Base-by-base conservation (phyloP, 2,797 vertebrate species). In the Microtus agrestis region DNA sequence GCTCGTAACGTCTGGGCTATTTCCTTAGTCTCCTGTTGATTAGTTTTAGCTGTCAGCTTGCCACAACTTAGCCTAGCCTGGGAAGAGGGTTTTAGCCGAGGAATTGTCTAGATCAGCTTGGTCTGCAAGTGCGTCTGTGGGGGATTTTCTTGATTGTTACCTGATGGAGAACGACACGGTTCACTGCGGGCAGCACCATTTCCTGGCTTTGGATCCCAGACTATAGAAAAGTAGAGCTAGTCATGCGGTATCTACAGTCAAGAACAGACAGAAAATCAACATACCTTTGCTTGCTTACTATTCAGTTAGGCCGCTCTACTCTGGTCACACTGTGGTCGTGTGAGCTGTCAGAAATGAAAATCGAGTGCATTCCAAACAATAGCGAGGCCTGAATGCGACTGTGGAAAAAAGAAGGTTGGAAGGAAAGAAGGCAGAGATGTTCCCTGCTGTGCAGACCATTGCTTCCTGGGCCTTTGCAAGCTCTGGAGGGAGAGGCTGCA, bases 391-490 rank as follows among this genome's bases (percentile, higher is more conserved):
- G 86, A 63, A 48, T 56, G 34, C 78, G 89, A 93, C 82, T 48
- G 69, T 71, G 76, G 46, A 67, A 12, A 74, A 86, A 86, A 56
- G 78, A 96, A 82, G 77, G 93, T 9, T 65, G 54, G 31, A 61
- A 37, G 21, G 34, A 74, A 87, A 81, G 43, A 81, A 79, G 63
- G 79, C 84, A 88, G 90, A 91, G 87, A 86, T 48, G 71, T 89
- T 25, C 65, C 65, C 87, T 91, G 80, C 65, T 65, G 8, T 34
- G 31, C 63, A 88, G 79, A n/a, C 79, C 92, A 34, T 88, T 87
- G 95, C 93, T 92, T 93, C 14, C 25, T 95, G 95, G 92, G 87
- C 80, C 84, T 95, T 89, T 93, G 46, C n/a, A 54, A 84, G 65
- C 95, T 94, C 34, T 5, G 77, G 54, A 69, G 79, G 71, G 56